Evolutionary conservation across 1,140 invertebrate genomes (phyloP), one percentile per base, ranked within the genome.

Genomic region (Drosophila hydei): DNA sequence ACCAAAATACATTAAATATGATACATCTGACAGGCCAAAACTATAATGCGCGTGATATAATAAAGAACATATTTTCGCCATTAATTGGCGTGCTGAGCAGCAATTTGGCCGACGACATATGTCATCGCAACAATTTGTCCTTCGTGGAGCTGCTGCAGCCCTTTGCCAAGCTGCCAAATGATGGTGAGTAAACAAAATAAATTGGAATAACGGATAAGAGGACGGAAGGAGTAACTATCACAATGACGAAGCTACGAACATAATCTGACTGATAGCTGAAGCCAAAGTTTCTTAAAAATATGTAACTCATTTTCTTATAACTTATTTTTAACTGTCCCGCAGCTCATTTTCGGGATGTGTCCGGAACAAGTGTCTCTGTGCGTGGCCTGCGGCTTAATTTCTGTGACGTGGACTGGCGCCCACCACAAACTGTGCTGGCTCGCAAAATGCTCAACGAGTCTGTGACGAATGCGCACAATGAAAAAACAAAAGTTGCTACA

Each of bases 121-220:
- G 97, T 89, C 94, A 95, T 67, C 97, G 97, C 90, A 99, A 98
- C 92, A 98, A 98, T 93, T 92, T 99, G 43, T 95, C 95, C 18
- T 98, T 99, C 90, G 95, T 96, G 50, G 96, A 99, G 92, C 91
- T 99, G 50, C 92, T 99, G 27, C 97, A 98, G 91, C 98, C 98
- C 3, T 99, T 99, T 92, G 95, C 95, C 80, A 94, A 95, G 79
- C 90, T 97, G 43, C 95, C 93, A 73, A 94, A 93, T 64, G 96
- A 97, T 94, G 95, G 96, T 97, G 92, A 65, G 72, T 77, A 71
- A 62, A 67, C 42, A 45, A 16, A 64, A 42, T 52, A 2, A 23
- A 6, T 16, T 50, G 4, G 0, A 33, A 27, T 8, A 6, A 2
- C 9, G 11, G 11, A 3, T 11, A 33, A 1, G 9, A 33, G 25